Conservation (phyloP, 1,140 invertebrate species). For the Tenebrio molitor region DNA sequence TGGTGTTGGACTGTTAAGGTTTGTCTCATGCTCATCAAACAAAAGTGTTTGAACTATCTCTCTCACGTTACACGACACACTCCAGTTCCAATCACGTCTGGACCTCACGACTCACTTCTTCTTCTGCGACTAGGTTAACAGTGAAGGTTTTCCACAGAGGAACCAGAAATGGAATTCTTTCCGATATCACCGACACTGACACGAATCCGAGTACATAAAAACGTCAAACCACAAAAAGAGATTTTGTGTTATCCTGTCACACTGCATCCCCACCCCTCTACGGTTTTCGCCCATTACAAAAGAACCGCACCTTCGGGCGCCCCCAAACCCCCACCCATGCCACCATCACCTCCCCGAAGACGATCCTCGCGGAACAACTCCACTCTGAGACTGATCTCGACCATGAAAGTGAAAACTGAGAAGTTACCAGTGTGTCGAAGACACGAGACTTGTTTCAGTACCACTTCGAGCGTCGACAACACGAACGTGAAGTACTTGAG, state of each 20-base stretch:
- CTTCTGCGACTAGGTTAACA: neutral
- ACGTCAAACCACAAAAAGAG: conserved; percentile 66
- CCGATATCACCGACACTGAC: conserved; percentile 84
- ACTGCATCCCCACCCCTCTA: conserved; percentile 62
- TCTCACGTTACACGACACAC: neutral
- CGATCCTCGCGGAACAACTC: conserved; percentile 81
- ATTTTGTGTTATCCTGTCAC: conserved; percentile 74
- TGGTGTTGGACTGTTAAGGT: conserved; percentile 35
- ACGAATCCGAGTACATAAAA: conserved; percentile 82
- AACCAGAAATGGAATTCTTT: conserved; percentile 83
- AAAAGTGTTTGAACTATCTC: conserved; percentile 43
- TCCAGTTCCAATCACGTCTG: neutral
- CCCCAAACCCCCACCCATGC: conserved; percentile 64
- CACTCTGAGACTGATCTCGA: conserved; percentile 77
- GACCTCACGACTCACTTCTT: neutral
- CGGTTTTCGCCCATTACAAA: conserved; percentile 69
- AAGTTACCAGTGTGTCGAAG: conserved; percentile 61
- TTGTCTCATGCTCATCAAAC: neutral
- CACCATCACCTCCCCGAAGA: conserved; percentile 79
- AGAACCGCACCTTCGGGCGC: conserved; percentile 68
- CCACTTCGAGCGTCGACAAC: conserved; percentile 60
- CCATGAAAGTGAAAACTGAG: conserved; percentile 64
- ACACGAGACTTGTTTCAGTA: conserved; percentile 73
- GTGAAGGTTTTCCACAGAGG: conserved; percentile 70
- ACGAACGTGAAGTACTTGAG: conserved; percentile 72